A percentile compares a stretch with the other conserved stretches of the same genome.
phyloP scores from a whole-genome alignment of 1,140 invertebrate genomes.

The Aphaenogaster rudis region DNA sequence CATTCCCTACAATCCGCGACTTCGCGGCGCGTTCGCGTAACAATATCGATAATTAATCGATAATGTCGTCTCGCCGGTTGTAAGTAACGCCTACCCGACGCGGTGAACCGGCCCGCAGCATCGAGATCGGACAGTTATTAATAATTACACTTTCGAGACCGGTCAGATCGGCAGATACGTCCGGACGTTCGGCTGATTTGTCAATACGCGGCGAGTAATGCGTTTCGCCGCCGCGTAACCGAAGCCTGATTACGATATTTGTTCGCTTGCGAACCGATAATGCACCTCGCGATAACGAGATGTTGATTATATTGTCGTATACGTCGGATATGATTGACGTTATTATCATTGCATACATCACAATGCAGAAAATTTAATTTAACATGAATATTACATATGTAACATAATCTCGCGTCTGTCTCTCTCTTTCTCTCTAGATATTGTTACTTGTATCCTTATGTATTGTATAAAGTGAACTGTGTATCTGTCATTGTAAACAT shows the following conservation, averaged over 20 bases:
- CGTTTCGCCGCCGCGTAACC: constrained; percentile 33
- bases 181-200: constrained; percentile 64
- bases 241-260: constrained; percentile 66
- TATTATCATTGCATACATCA: constrained; percentile 49
- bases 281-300: constrained; percentile 55
- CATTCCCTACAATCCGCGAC: constrained; percentile 17
- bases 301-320: constrained; percentile 54
- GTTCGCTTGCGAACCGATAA: constrained; percentile 43
- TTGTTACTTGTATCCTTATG: neutral
- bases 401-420: neutral
- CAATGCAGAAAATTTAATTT: constrained; percentile 53
- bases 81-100: constrained; percentile 54
- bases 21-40: constrained; percentile 36
- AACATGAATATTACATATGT: constrained; percentile 26
- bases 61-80: constrained; percentile 45
- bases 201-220: constrained; percentile 48
- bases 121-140: constrained; percentile 65
- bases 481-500: neutral
- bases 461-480: neutral
- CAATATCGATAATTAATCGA: constrained; percentile 74
- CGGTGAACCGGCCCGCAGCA: constrained; percentile 31
- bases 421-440: neutral
- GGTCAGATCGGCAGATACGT: constrained; percentile 58
- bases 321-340: constrained; percentile 43
- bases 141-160: constrained; percentile 69